These are phyloP conservation scores for Macquaria ambigua DNA, from an alignment of 2,113 vertebrate species.

Conservation along the genomic window DNA sequence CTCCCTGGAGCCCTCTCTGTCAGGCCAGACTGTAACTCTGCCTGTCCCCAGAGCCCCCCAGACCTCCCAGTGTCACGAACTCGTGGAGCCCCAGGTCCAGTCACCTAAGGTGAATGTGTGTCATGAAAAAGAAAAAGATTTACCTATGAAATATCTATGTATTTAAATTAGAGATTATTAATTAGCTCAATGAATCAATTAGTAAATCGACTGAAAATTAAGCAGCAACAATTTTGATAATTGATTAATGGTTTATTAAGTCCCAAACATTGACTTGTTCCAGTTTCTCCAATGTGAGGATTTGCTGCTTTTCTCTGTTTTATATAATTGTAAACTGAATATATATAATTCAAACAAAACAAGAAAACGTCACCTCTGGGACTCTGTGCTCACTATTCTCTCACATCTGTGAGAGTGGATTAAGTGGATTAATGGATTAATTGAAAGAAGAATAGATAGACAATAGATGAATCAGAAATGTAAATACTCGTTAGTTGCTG, in stretches of 20 bases:
- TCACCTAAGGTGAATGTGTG: slow-evolving; percentile 64
- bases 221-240: background rate
- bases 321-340: background rate
- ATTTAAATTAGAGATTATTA: background rate
- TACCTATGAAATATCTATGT: background rate
- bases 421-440: background rate
- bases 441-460: background rate
- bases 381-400: too few relatives aligned
- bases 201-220: background rate
- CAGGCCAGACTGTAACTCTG: slow-evolving; percentile 24
- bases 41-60: slow-evolving; percentile 20
- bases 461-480: background rate
- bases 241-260: background rate
- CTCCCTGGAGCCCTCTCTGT: slow-evolving; percentile 39
- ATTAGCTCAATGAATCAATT: background rate
- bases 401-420: too few relatives aligned
- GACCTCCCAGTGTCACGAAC: slow-evolving; percentile 44
- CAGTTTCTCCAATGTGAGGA: background rate
- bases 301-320: background rate
- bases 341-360: background rate
- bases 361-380: too few relatives aligned
- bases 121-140: background rate
- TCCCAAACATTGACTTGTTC: background rate
- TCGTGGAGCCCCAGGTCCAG: slow-evolving; percentile 27
- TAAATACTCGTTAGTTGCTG: background rate